These are phyloP conservation scores for Lycaena phlaeas DNA, from an alignment of 2,888 invertebrate species.

Conservation along the genomic window DNA sequence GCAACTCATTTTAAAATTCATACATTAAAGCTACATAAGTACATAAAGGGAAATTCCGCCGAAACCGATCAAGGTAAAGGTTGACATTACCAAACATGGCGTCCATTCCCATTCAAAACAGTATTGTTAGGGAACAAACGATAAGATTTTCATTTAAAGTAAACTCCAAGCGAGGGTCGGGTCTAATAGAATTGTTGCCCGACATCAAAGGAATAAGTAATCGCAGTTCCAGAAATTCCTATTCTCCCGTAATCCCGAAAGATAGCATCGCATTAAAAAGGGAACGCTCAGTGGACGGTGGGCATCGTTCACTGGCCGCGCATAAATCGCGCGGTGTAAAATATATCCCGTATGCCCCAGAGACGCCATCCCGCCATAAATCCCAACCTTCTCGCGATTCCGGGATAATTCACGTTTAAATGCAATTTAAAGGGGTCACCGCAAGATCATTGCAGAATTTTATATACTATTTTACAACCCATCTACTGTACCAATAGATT, in stretches of 20 bases:
- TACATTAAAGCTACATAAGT: too few relatives aligned
- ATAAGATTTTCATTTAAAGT: conserved; percentile 18
- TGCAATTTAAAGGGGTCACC: conserved; percentile 5
- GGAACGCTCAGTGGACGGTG: conserved; percentile 22
- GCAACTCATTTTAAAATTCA: too few relatives aligned
- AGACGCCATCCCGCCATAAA: not conserved
- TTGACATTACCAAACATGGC: not conserved
- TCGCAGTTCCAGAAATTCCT: conserved; percentile 25
- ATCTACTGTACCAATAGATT: not conserved
- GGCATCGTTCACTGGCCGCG: conserved; percentile 7
- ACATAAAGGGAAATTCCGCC: too few relatives aligned
- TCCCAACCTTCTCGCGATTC: not conserved
- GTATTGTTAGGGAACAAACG: conserved; percentile 1
- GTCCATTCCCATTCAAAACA: conserved; percentile 4
- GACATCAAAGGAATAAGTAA: conserved; percentile 28
- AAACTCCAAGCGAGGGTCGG: conserved; percentile 17
- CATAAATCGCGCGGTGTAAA: conserved; percentile 9
- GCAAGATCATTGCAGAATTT: conserved; percentile 2
- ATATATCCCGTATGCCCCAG: conserved; percentile 8
- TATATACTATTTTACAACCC: not conserved
- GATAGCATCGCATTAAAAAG: conserved; percentile 58
- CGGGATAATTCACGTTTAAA: not conserved
- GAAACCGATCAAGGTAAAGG: too few relatives aligned
- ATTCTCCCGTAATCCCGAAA: conserved; percentile 40
- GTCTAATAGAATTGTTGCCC: conserved; percentile 23